Conservation (phyloP, 1,140 invertebrate species). For the Coptotermes formosanus region DNA sequence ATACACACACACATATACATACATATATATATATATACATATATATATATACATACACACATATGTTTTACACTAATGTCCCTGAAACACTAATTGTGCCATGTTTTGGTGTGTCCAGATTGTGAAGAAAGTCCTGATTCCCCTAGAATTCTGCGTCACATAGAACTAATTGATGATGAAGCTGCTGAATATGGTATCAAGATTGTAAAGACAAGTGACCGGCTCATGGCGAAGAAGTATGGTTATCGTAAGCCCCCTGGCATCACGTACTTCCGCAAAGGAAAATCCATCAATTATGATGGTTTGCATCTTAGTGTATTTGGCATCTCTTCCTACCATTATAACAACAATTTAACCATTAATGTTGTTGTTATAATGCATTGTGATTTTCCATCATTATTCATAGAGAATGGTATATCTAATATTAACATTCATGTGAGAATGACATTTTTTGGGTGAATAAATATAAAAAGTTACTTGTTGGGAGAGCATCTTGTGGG, state of each 20-base stretch:
- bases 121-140: constrained; percentile 79
- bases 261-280: constrained; percentile 87
- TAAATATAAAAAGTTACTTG: not conserved
- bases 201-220: constrained; percentile 86
- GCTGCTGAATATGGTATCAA: constrained; percentile 88
- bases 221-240: constrained; percentile 92
- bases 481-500: not conserved
- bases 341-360: not conserved
- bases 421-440: not conserved
- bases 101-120: constrained; percentile 53
- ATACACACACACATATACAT: no score
- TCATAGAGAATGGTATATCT: not conserved
- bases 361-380: not conserved
- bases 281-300: constrained; percentile 87
- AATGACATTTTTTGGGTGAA: not conserved
- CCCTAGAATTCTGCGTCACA: constrained; percentile 73
- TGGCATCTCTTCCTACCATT: not conserved
- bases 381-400: constrained; percentile 19
- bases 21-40: no score
- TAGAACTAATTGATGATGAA: constrained; percentile 90
- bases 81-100: no score
- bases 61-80: no score
- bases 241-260: constrained; percentile 86
- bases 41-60: no score
- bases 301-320: constrained; percentile 50